Conservation (phyloP, 2,113 vertebrate species). For the Bostrychus sinensis region DNA sequence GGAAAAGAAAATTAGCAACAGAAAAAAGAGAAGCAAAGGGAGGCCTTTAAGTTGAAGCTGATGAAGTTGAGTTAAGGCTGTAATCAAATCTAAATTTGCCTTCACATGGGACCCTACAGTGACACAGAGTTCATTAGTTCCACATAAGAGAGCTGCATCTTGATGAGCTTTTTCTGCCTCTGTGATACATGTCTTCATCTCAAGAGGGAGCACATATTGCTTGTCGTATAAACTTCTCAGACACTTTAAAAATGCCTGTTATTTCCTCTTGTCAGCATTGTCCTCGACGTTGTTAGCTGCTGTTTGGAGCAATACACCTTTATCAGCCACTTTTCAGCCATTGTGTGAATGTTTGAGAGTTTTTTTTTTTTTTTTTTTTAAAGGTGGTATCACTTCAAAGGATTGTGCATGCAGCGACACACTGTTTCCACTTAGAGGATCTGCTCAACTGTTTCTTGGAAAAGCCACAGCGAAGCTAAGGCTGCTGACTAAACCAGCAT, state of each 20-base stretch:
- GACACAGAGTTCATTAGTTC: constrained; percentile 40
- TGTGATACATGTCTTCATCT: neutral
- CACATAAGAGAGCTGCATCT: constrained; percentile 28
- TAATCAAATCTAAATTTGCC: constrained; percentile 29
- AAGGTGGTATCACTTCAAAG: constrained; percentile 18
- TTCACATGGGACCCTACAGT: constrained; percentile 14
- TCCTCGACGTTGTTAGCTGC: constrained; percentile 8
- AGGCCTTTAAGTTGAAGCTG: too few relatives aligned
- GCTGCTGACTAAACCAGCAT: constrained; percentile 18
- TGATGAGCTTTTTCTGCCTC: constrained; percentile 33
- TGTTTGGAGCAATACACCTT: constrained; percentile 25
- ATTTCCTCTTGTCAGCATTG: constrained; percentile 19
- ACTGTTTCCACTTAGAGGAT: constrained; percentile 13
- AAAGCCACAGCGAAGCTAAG: constrained; percentile 14
- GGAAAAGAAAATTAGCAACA: too few relatives aligned
- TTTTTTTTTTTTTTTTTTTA: too few relatives aligned
- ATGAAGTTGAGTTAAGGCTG: neutral
- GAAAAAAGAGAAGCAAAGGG: too few relatives aligned
- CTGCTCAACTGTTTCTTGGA: constrained; percentile 12
- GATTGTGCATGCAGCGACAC: constrained; percentile 12
- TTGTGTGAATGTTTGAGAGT: constrained; percentile 5
- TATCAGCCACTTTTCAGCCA: constrained; percentile 30
- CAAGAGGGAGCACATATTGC: neutral
- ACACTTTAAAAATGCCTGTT: neutral
- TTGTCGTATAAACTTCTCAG: neutral